Base-by-base conservation (phyloP, 1,140 invertebrate species). In the Globodera rostochiensis region DNA sequence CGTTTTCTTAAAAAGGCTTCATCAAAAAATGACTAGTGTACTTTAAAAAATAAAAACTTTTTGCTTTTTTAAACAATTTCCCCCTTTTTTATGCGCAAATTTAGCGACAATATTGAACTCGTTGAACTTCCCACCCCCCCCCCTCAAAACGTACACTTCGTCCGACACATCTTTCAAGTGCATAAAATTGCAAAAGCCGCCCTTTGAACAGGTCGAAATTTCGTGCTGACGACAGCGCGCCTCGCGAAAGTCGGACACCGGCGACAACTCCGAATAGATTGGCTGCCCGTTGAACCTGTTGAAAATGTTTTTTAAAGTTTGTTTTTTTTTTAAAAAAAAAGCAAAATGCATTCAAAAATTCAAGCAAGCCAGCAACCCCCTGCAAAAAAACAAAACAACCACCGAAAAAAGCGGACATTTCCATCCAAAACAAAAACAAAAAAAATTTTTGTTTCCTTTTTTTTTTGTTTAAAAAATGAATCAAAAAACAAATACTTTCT, bases 171-270 rank as follows among this genome's bases (percentile, higher is more conserved):
- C 96, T 90, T 98, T 98, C 89, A 99, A 92, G 90, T 99, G 97
- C 97, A 99, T 99, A 90, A 99, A 99, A 91, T 99, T 99, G 91
- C 97, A 99, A 91, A 99, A 99, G 73, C 97, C 97, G 89, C 96
- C 97, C 80, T 97, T 92, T 0, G 95, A 98, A 90, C 97, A 98
- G 91, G 98, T 96, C 6, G 96, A 96, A 95, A 98, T 97, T 92
- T 98, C 97, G 91, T 99, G 98, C 91, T 99, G 97, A 73, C 97
- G 93, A 91, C 97, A 99, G 90, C 97, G 98, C n/a, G 97, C 96
- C 92, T 99, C 97, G 87, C 97, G 92, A 90, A 99, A 99, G 91
- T 99, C 97, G 79, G 97, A 98, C 0, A 99, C 97, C 1, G 97
- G 97, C 13, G 96, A 98, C 57, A 99, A 91, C 91, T 99, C 97